A percentile compares a stretch with the other conserved stretches of the same genome.
These are phyloP conservation scores for Zaprionus lineosus DNA, from an alignment of 2,888 invertebrate genomes.

Conservation along the genomic window DNA sequence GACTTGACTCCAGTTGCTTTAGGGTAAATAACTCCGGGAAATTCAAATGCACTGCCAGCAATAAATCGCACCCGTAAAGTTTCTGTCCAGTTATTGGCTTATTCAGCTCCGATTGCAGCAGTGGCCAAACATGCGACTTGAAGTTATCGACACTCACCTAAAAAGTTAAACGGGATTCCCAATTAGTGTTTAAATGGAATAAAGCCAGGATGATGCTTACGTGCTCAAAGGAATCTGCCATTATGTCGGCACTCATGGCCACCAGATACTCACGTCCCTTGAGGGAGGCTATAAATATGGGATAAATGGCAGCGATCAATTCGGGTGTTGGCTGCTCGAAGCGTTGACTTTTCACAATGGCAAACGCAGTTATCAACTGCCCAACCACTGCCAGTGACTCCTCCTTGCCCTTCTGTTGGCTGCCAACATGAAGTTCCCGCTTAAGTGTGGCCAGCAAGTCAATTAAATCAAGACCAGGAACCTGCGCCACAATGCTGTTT, in stretches of 20 bases:
- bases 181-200: no score
- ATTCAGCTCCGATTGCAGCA: constrained; percentile 25
- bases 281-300: constrained; percentile 37
- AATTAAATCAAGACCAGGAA: constrained; percentile 32
- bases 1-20: constrained; percentile 12
- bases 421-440: constrained; percentile 29
- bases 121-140: constrained; percentile 41
- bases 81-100: constrained; percentile 30
- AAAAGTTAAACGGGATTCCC: no score
- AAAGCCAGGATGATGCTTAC: no score
- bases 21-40: constrained; percentile 32
- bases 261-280: constrained; percentile 56
- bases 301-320: constrained; percentile 31
- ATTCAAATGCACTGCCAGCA: constrained; percentile 37
- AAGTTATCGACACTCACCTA: constrained; percentile 20
- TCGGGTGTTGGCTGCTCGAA: constrained; percentile 11
- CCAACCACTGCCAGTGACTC: constrained; percentile 58
- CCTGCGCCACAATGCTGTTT: constrained; percentile 26
- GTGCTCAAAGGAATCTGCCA: constrained; percentile 32
- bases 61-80: constrained; percentile 29
- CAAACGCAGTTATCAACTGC: constrained; percentile 37
- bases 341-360: constrained; percentile 30
- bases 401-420: constrained; percentile 50
- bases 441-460: constrained; percentile 36
- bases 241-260: constrained; percentile 28